Base-by-base conservation (phyloP, 2,888 invertebrate genomes). In the Aspidapion aeneum region DNA sequence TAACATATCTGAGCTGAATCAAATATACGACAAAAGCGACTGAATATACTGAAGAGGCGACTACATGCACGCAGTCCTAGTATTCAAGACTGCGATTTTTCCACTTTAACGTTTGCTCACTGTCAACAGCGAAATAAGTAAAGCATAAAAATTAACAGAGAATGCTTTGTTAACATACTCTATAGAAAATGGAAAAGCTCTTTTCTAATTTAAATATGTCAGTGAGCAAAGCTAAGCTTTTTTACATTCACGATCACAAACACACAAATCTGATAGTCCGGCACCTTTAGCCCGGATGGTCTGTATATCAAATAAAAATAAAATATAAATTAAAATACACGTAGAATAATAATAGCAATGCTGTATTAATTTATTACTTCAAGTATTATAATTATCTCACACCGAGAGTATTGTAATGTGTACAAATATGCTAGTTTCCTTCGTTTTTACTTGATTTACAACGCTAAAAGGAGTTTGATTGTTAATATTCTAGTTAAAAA, bases 1-100 rank as follows among this genome's bases (percentile, higher is more conserved):
- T 12, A 35, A 7, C 3, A 7, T 35, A 7, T 35, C 3, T 35
- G 35, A 35, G 35, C 12, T 35, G n/a, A n/a, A n/a, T n/a, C n/a
- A 55, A 66, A 65, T 65, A 55, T 65, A 74, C 75, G 75, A 71
- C 72, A 71, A 75, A 75, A 75, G 75, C 72, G 65, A 67, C 69
- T 73, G 69, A 69, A 69, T 69, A 74, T 71, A 72, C 72, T 69
- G 67, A 66, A 75, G 76, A 75, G 78, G 76, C 80, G 77, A 79
- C 79, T 55, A 63, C 84, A 84, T 85, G 85, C 85, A 81, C 82
- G 84, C 85, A 85, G 84, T 82, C 84, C 75, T 77, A 78, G 84
- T 84, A 83, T 83, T 82, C 80, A 82, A 82, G 84, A 83, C 84
- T 84, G 85, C 80, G 65, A 65, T 18, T 16, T 16, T 57, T 65